Evolutionary conservation across 2,797 vertebrate species (phyloP).

Genomic region (Nyctibius grandis): DNA sequence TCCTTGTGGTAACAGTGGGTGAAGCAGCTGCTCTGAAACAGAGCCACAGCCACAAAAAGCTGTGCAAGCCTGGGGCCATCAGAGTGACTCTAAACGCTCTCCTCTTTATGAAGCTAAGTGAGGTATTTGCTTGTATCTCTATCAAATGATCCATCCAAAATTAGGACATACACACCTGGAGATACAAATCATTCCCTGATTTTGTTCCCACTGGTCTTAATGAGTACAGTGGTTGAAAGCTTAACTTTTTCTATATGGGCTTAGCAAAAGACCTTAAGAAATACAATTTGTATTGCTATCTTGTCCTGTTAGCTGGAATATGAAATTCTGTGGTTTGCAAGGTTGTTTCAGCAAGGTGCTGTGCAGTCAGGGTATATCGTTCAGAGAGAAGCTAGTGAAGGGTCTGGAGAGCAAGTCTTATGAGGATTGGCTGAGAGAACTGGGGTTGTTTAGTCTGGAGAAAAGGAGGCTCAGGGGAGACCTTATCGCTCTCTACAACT

Average conservation of each 20-base stretch:
- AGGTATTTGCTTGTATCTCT: background rate
- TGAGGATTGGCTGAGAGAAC: too few relatives aligned
- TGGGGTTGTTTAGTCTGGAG: too few relatives aligned
- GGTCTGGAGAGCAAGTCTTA: too few relatives aligned
- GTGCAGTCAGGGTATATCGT: background rate
- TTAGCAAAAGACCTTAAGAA: background rate
- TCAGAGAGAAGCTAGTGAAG: too few relatives aligned
- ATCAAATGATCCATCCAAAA: background rate
- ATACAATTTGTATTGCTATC: background rate
- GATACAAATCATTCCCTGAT: background rate
- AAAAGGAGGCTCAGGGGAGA: too few relatives aligned
- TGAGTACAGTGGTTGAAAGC: background rate
- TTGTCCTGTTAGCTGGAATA: background rate
- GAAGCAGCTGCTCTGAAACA: background rate
- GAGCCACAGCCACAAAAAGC: background rate
- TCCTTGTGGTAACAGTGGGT: background rate
- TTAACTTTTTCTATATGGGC: background rate
- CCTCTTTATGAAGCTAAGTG: background rate
- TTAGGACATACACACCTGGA: background rate
- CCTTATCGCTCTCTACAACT: too few relatives aligned
- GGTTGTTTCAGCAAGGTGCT: background rate
- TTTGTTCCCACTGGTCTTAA: background rate
- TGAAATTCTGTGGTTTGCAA: background rate
- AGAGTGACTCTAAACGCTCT: background rate
- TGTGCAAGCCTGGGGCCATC: background rate